Conservation (phyloP, 2,888 invertebrate genomes). For the Hoplodrina ambigua region DNA sequence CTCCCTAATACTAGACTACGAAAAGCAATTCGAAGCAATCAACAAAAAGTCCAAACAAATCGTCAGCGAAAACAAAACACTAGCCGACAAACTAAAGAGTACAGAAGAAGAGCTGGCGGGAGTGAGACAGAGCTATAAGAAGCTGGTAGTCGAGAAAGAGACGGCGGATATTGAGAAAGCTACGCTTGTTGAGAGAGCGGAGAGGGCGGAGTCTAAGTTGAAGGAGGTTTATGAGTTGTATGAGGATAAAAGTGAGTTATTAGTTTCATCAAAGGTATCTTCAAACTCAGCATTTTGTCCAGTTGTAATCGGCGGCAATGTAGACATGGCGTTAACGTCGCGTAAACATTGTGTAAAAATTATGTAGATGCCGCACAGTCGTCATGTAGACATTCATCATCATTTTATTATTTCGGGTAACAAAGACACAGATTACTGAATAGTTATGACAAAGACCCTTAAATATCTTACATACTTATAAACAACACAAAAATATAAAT, state of each 20-base stretch:
- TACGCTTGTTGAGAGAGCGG: constrained; percentile 92
- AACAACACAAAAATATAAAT: too few relatives aligned
- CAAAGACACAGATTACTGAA: too few relatives aligned
- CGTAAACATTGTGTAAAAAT: too few relatives aligned
- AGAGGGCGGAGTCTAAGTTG: constrained; percentile 93
- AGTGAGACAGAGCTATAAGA: constrained; percentile 85
- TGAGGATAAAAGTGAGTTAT: constrained; percentile 92
- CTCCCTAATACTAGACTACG: constrained; percentile 92
- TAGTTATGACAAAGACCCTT: too few relatives aligned
- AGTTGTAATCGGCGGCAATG: too few relatives aligned
- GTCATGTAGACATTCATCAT: too few relatives aligned
- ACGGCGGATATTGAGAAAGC: constrained; percentile 83
- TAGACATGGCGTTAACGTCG: too few relatives aligned
- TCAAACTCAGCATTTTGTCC: too few relatives aligned
- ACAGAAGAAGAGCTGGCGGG: constrained; percentile 79
- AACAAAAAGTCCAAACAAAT: constrained; percentile 93
- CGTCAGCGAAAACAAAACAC: constrained; percentile 92
- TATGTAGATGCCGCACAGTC: too few relatives aligned
- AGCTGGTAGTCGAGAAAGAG: constrained; percentile 84
- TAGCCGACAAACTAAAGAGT: constrained; percentile 83
- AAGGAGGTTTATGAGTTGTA: constrained; percentile 94
- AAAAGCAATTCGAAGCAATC: constrained; percentile 92
- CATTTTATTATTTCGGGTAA: too few relatives aligned
- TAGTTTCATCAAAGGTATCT: background rate
- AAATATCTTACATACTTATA: too few relatives aligned